Percentiles rank a stretch among this genome's conserved stretches.
Evolutionary conservation across 2,888 invertebrate species (phyloP).

Genomic region (Elegia similella): DNA sequence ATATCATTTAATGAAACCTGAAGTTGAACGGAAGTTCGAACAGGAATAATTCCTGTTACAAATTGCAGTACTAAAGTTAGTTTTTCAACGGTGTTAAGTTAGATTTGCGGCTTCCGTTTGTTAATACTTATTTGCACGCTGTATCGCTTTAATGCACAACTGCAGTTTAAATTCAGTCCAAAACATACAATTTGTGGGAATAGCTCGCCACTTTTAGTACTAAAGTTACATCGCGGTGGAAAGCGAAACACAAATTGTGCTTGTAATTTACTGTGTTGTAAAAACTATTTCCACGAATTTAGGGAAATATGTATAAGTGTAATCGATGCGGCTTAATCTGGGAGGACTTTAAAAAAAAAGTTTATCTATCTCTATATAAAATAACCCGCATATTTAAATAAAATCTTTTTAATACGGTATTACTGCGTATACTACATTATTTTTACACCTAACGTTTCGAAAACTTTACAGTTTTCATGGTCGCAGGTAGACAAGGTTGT

Average conservation of each 20-base stretch:
- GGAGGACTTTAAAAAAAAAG: neutral
- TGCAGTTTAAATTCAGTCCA: conserved; percentile 2
- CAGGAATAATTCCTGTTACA: too few species aligned
- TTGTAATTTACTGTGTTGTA: conserved; percentile 8
- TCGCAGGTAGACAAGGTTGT: too few species aligned
- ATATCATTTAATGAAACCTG: too few species aligned
- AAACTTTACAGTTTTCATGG: too few species aligned
- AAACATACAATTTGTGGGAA: conserved; percentile 7
- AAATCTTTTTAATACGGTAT: too few species aligned
- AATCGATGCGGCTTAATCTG: neutral
- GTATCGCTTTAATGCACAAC: neutral
- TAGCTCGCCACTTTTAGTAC: conserved; percentile 6
- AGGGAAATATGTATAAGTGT: neutral
- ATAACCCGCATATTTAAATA: too few species aligned
- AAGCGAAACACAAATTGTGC: conserved; percentile 1
- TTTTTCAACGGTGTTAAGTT: neutral
- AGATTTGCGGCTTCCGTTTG: conserved; percentile 7
- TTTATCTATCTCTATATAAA: too few species aligned
- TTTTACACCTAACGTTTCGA: too few species aligned
- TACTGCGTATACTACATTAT: too few species aligned
- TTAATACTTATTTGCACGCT: conserved; percentile 1
- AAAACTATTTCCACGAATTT: neutral
- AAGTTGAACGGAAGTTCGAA: neutral
- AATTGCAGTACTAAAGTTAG: neutral
- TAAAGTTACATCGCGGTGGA: conserved; percentile 1